Conservation (phyloP, 2,888 invertebrate genomes). For the Myopa tessellatipennis region DNA sequence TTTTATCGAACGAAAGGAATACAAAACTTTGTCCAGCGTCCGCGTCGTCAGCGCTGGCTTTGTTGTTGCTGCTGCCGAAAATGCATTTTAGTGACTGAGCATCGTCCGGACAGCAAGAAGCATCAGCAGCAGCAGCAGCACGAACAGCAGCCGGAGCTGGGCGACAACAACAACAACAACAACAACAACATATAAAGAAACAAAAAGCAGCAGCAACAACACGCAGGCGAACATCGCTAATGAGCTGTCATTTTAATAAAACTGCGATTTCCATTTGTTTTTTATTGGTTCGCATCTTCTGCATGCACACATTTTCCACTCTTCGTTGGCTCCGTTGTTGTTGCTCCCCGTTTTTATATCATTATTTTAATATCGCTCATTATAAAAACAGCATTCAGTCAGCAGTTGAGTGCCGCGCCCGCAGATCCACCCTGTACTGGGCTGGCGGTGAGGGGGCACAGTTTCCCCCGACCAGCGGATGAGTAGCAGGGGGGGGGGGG, state of each 20-base stretch:
- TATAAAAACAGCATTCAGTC: background rate
- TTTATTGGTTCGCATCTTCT: constrained; percentile 7
- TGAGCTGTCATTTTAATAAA: constrained; percentile 27
- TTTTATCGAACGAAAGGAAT: background rate
- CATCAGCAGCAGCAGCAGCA: constrained; percentile 7
- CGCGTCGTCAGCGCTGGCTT: constrained; percentile 21
- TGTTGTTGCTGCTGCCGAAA: constrained; percentile 61
- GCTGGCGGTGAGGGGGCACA: background rate
- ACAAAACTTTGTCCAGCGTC: constrained; percentile 8
- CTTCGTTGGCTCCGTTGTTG: background rate
- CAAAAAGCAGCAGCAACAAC: constrained; percentile 13
- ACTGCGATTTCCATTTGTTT: constrained; percentile 4
- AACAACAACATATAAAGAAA: constrained; percentile 1
- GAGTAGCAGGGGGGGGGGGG: background rate
- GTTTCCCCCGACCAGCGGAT: background rate
- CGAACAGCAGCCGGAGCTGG: background rate
- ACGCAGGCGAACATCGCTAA: constrained; percentile 10
- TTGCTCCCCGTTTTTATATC: background rate
- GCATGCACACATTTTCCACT: background rate
- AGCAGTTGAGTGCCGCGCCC: background rate
- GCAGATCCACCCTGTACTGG: too few relatives aligned
- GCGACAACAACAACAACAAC: constrained; percentile 18
- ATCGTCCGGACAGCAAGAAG: background rate
- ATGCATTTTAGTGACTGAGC: constrained; percentile 63
- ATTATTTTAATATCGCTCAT: constrained; percentile 12